These are phyloP conservation scores for Ellobium chinense DNA, from an alignment of 2,888 invertebrate genomes.

Conservation along the genomic window DNA sequence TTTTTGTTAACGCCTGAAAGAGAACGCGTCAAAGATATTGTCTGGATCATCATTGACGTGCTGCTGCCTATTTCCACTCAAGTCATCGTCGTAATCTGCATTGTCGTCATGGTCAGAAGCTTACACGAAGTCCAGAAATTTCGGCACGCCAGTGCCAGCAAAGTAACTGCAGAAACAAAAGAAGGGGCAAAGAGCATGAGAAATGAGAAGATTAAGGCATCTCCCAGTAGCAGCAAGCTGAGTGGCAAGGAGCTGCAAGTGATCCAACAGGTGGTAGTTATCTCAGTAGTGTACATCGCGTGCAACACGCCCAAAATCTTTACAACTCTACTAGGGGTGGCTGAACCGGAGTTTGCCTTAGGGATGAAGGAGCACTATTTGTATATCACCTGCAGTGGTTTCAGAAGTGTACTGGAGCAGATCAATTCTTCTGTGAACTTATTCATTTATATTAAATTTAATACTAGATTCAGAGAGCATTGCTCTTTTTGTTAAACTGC, in stretches of 20 bases:
- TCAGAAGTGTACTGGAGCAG: not conserved
- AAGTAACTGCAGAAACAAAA: not conserved
- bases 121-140: not conserved
- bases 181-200: not conserved
- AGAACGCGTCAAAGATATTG: not conserved
- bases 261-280: not conserved
- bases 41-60: not conserved
- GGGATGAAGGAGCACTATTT: not conserved
- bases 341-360: not conserved
- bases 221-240: too few species aligned
- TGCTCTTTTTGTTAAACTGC: not conserved
- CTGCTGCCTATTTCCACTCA: constrained; percentile 15
- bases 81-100: constrained; percentile 5
- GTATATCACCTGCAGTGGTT: not conserved
- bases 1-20: not conserved
- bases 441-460: constrained; percentile 5
- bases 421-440: not conserved
- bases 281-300: constrained; percentile 1
- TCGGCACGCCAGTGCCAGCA: not conserved
- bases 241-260: constrained; percentile 15
- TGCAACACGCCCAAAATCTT: constrained; percentile 23
- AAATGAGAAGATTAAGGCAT: not conserved
- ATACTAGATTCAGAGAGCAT: not conserved
- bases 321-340: not conserved
- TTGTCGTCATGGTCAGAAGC: not conserved